phyloP scores from a whole-genome alignment of 1,140 invertebrate species.

The Trypoxylus dichotomus region DNA sequence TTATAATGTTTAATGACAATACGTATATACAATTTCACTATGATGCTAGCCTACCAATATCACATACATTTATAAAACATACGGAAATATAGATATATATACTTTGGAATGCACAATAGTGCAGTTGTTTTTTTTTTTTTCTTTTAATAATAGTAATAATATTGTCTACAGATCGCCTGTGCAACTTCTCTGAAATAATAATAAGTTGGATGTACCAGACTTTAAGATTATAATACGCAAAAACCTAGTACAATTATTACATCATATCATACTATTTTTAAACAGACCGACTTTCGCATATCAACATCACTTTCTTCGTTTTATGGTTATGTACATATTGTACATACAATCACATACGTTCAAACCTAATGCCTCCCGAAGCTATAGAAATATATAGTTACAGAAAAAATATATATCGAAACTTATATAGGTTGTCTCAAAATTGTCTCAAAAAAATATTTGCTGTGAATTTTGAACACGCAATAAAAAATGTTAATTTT shows the following conservation, averaged over 20 bases:
- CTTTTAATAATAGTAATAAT: neutral
- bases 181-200: neutral
- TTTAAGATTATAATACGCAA: neutral
- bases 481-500: too few relatives aligned
- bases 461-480: too few relatives aligned
- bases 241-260: neutral
- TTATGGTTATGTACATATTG: neutral
- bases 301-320: neutral
- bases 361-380: neutral
- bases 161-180: conserved; percentile 17
- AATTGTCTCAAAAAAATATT: neutral
- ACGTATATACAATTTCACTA: conserved; percentile 42
- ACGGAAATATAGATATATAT: conserved; percentile 40
- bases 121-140: conserved; percentile 25
- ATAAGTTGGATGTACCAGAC: neutral
- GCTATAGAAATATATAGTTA: neutral
- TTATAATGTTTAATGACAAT: conserved; percentile 34
- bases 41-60: conserved; percentile 41
- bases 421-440: neutral
- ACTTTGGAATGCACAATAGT: conserved; percentile 47
- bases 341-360: neutral
- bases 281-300: neutral
- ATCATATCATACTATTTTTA: neutral
- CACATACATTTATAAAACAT: conserved; percentile 50
- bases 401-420: neutral